Evolutionary conservation across 2,888 invertebrate species (phyloP).

Genomic region (Electrophaes corylata): DNA sequence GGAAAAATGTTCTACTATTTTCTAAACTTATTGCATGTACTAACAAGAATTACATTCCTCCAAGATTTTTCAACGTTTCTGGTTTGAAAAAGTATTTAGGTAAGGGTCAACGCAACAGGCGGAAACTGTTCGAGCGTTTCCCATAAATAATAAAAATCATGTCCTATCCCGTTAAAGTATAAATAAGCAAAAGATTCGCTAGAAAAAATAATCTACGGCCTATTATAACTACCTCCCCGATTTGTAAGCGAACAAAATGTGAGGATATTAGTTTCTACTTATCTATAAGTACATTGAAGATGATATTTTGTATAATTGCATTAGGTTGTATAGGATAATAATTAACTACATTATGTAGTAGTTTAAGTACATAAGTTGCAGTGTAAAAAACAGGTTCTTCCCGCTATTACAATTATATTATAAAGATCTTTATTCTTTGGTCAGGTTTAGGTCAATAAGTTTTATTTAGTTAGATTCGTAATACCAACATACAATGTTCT

Average conservation of each 20-base stretch:
- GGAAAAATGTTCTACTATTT: neutral
- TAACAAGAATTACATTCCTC: conserved; percentile 21
- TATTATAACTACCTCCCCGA: conserved; percentile 27
- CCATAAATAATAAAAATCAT: neutral
- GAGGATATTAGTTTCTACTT: conserved; percentile 70
- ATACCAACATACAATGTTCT: conserved; percentile 20
- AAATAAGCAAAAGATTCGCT: neutral
- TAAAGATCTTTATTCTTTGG: conserved; percentile 66
- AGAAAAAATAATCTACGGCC: conserved; percentile 13
- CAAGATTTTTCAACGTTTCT: conserved; percentile 6
- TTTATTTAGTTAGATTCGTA: conserved; percentile 48
- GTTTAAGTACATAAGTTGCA: conserved; percentile 61
- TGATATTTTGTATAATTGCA: conserved; percentile 81
- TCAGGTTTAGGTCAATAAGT: conserved; percentile 64
- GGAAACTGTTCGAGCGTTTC: neutral
- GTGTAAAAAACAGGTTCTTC: conserved; percentile 73
- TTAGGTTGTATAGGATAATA: conserved; percentile 78
- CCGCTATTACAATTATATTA: conserved; percentile 51
- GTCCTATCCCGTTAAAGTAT: neutral
- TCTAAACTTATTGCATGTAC: neutral
- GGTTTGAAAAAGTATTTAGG: conserved; percentile 5
- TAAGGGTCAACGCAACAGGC: neutral
- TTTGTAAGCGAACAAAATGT: conserved; percentile 70
- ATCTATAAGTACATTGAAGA: conserved; percentile 73
- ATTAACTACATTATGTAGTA: conserved; percentile 60